A percentile compares a stretch with the other conserved stretches of the same genome.
These are phyloP conservation scores for Hydroisotoma schaefferi DNA, from an alignment of 2,888 invertebrate species.

Conservation along the genomic window DNA sequence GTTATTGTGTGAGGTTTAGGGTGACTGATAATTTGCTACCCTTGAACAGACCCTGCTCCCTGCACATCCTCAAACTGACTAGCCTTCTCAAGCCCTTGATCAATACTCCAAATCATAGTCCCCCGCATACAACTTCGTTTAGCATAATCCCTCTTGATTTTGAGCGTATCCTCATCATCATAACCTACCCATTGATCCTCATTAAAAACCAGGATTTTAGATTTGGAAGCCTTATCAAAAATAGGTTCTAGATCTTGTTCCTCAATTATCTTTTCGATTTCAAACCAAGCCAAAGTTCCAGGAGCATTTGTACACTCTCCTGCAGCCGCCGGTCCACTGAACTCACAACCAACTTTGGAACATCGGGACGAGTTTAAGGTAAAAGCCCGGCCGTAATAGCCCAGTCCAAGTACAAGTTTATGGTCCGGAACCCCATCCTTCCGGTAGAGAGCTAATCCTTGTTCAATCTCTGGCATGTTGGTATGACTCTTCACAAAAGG, in stretches of 20 bases:
- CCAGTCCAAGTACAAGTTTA: slow-evolving; percentile 22
- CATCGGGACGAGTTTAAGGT: slow-evolving; percentile 17
- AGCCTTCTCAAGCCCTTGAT: slow-evolving; percentile 17
- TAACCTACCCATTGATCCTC: slow-evolving; percentile 30
- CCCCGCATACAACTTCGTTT: slow-evolving; percentile 19
- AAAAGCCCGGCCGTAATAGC: slow-evolving; percentile 26
- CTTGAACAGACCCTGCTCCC: no score
- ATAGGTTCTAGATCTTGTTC: slow-evolving; percentile 6
- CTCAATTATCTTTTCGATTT: slow-evolving; percentile 16
- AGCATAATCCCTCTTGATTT: slow-evolving; percentile 20
- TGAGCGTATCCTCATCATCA: slow-evolving; percentile 25
- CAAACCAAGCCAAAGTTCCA: slow-evolving; percentile 29
- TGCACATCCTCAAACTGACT: no score
- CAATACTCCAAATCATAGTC: slow-evolving; percentile 34
- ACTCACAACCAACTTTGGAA: slow-evolving; percentile 23
- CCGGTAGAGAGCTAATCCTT: slow-evolving; percentile 15
- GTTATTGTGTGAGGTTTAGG: no score
- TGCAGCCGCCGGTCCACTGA: slow-evolving; percentile 16
- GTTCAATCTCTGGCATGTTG: slow-evolving; percentile 23
- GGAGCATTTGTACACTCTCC: slow-evolving; percentile 27
- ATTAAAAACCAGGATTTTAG: slow-evolving; percentile 22
- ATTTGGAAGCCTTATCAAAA: slow-evolving; percentile 1
- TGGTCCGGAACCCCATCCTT: slow-evolving; percentile 28
- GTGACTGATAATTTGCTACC: no score
- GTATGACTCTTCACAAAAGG: slow-evolving; percentile 23